Percentiles rank a stretch among this genome's conserved stretches.
Evolutionary conservation across 2,888 invertebrate genomes (phyloP).

Genomic region (Apamea crenata): DNA sequence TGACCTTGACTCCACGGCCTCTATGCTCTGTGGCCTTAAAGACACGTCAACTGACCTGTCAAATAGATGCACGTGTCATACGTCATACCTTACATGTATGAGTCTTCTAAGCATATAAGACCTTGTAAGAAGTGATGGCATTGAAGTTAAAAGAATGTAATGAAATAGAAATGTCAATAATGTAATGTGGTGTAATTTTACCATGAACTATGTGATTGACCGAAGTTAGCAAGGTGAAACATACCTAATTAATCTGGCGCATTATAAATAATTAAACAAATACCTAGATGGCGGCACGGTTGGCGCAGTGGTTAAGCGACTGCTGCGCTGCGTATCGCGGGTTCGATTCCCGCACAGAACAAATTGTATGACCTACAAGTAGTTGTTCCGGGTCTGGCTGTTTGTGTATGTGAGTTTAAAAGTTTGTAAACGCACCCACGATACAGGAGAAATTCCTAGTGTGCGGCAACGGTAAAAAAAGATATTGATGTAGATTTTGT

Average conservation of each 20-base stretch:
- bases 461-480: too few relatives aligned
- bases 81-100: slow-evolving; percentile 4
- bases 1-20: slow-evolving; percentile 44
- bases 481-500: background rate
- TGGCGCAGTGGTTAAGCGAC: too few relatives aligned
- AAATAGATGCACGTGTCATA: slow-evolving; percentile 11
- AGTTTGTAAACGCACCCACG: too few relatives aligned
- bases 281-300: too few relatives aligned
- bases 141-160: slow-evolving; percentile 39
- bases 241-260: background rate
- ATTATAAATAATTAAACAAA: background rate
- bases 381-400: too few relatives aligned
- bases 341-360: too few relatives aligned
- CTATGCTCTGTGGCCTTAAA: slow-evolving; percentile 8
- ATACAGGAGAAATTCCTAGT: too few relatives aligned
- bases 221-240: slow-evolving; percentile 18
- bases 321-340: too few relatives aligned
- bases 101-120: slow-evolving; percentile 1
- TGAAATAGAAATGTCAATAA: slow-evolving; percentile 47
- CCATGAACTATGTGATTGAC: slow-evolving; percentile 39
- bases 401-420: too few relatives aligned
- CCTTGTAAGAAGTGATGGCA: slow-evolving; percentile 44
- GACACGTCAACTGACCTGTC: slow-evolving; percentile 21
- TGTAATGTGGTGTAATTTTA: slow-evolving; percentile 37
- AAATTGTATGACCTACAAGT: too few relatives aligned